These are phyloP conservation scores for Ormyrus nitidulus DNA, from an alignment of 2,888 invertebrate species.

Conservation along the genomic window DNA sequence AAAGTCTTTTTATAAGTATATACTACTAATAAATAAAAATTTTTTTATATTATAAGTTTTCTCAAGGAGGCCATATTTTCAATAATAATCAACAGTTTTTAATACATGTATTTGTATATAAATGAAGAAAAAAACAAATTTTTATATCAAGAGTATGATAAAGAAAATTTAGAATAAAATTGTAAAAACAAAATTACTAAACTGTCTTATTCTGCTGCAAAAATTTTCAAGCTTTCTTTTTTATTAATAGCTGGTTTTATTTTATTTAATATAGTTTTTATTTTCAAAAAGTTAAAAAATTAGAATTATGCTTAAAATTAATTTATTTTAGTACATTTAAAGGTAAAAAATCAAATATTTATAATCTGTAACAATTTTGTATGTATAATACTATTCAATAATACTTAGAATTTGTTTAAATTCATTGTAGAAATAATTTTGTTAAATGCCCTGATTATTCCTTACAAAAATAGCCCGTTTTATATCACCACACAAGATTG, in stretches of 20 bases:
- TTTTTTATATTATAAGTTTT: too few relatives aligned
- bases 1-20: constrained; percentile 1
- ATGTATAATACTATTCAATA: constrained; percentile 17
- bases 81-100: background rate
- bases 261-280: too few relatives aligned
- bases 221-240: too few relatives aligned
- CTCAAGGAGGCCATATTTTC: background rate
- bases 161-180: background rate
- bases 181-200: too few relatives aligned
- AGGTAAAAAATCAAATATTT: constrained; percentile 8
- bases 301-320: background rate
- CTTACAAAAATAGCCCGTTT: background rate
- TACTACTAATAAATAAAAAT: too few relatives aligned
- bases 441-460: background rate
- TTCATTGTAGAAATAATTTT: background rate
- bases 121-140: background rate
- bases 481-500: background rate
- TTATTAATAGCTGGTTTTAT: too few relatives aligned
- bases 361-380: background rate
- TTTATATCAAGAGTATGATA: constrained; percentile 1
- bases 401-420: background rate
- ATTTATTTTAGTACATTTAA: constrained; percentile 15
- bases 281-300: background rate
- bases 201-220: too few relatives aligned
- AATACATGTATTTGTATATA: constrained; percentile 1